Base-by-base conservation (phyloP, 2,113 vertebrate species). In the Amphilophus citrinellus region DNA sequence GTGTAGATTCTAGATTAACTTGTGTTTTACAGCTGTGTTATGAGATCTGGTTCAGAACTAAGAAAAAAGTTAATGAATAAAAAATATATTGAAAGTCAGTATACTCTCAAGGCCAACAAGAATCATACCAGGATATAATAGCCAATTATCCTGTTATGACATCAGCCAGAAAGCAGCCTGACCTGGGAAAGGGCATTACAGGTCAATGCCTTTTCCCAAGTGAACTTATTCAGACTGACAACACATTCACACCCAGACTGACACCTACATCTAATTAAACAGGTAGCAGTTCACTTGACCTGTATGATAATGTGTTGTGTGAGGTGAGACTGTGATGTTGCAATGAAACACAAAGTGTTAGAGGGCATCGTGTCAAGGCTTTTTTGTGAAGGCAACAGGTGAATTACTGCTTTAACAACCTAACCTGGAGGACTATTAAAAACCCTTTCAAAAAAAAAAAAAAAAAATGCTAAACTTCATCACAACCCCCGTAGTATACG, bases 191-290 rank as follows among this genome's bases (percentile, higher is more conserved):
- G 37, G 8, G 2, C 37, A 53, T 30, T 2, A 24, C 35, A 15
- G 35, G 37, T 85, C 76, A 63, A 8, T 7, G 18, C 13, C 60
- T 37, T 80, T 39, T 61, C 75, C 63, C 68, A 53, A 44, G 56
- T 42, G 53, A 63, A 78, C 60, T 32, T 77, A 75, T 15, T 35
- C 47, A 73, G 22, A 73, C 22, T 20, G 79, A 77, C 37, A 79
- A 62, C 56, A 56, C 61, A 39, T 24, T 85, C 71, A 71, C 58
- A 53, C 53, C 32, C 47, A 42, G 30, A 42, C 35, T 44, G 32
- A 15, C 68, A 79, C 81, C 20, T 61, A 30, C 61, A 68, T 77
- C 71, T 15, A 82, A 77, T 85, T 60, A 82, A 8, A 71, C 66
- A 59, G 56, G 5, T n/a, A 4, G 18, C 37, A 27, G 10, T 57